These are phyloP conservation scores for Oreochromis spilurus DNA, from an alignment of 2,113 vertebrate genomes.

Conservation along the genomic window DNA sequence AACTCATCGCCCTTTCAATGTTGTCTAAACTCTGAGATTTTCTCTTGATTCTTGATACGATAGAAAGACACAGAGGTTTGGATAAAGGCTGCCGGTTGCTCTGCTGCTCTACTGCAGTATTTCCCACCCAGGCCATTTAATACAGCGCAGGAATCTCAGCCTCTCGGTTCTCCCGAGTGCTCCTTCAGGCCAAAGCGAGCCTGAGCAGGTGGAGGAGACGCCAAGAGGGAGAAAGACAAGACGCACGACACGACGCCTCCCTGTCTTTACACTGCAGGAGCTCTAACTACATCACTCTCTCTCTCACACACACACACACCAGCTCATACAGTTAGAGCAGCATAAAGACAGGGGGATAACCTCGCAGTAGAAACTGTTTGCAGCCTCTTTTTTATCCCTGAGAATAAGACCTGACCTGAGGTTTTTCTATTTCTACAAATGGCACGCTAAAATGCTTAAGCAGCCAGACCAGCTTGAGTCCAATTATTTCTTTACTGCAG, in stretches of 20 bases:
- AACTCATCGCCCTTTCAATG: background rate
- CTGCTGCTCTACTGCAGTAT: background rate
- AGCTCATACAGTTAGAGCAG: background rate
- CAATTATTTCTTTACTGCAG: conserved; percentile 65
- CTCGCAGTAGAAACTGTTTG: conserved; percentile 15
- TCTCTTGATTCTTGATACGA: accelerated
- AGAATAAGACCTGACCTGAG: conserved; percentile 45
- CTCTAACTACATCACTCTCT: conserved; percentile 23
- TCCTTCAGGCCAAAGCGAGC: conserved; percentile 7
- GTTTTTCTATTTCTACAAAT: conserved; percentile 54
- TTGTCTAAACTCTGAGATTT: background rate
- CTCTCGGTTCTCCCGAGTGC: conserved; percentile 6
- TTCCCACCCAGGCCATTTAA: conserved; percentile 6
- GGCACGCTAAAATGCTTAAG: conserved; percentile 49
- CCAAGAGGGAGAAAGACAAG: background rate
- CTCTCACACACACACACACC: background rate
- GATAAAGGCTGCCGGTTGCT: background rate
- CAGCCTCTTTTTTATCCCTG: background rate
- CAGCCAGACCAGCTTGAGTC: conserved; percentile 61
- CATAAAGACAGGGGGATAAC: conserved; percentile 13
- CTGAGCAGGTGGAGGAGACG: background rate
- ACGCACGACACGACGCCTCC: conserved; percentile 25
- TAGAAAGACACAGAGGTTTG: background rate
- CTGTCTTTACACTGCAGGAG: conserved; percentile 21
- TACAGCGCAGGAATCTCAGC: conserved; percentile 5